phyloP scores from a whole-genome alignment of 2,797 vertebrate genomes.

The Gorsachius magnificus region DNA sequence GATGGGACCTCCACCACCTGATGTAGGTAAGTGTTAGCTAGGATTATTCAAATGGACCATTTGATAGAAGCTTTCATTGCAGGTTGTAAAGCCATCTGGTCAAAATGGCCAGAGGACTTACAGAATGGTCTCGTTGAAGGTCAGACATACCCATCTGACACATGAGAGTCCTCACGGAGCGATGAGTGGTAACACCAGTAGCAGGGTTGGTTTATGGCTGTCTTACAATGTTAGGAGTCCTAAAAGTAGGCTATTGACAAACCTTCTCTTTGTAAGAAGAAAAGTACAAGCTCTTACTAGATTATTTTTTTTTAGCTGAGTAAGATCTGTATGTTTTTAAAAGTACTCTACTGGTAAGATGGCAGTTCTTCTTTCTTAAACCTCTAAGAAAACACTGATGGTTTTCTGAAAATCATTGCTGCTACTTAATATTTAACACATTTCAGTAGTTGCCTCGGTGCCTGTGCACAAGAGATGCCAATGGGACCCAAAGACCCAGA shows the following conservation, averaged over 20 bases:
- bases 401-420: neutral
- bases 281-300: neutral
- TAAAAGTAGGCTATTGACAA: neutral
- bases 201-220: neutral
- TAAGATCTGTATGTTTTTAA: neutral
- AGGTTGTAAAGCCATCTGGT: neutral
- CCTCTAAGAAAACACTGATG: neutral
- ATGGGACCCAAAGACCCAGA: neutral
- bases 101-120: neutral
- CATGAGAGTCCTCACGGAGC: neutral
- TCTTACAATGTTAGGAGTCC: neutral
- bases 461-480: neutral
- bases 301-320: neutral
- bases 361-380: neutral
- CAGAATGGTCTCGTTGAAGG: neutral
- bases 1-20: too few relatives aligned
- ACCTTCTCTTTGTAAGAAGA: neutral
- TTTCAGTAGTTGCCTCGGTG: neutral
- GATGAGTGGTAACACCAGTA: neutral
- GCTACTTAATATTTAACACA: neutral
- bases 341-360: neutral
- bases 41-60: neutral
- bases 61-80: neutral
- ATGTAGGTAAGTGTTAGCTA: neutral
- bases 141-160: neutral